phyloP scores from a whole-genome alignment of 1,140 invertebrate species.

The Drosophila sulfurigaster region DNA sequence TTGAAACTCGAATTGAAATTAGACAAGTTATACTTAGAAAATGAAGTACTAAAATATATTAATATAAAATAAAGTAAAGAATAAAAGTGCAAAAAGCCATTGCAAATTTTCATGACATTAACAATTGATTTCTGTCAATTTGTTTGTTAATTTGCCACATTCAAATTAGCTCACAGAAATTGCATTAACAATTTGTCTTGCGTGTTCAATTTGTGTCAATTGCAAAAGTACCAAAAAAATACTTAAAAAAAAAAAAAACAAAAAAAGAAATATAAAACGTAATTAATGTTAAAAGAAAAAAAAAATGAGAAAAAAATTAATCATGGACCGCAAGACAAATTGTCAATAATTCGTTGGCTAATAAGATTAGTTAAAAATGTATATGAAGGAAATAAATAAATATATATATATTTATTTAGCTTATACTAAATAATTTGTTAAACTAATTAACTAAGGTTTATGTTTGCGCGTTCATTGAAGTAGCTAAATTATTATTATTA shows the following conservation, averaged over 20 bases:
- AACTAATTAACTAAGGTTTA: constrained; percentile 71
- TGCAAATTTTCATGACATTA: constrained; percentile 61
- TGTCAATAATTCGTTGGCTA: constrained; percentile 49
- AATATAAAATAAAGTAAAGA: constrained; percentile 22
- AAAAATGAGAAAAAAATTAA: neutral
- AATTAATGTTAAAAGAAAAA: neutral
- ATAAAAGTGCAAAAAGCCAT: constrained; percentile 40
- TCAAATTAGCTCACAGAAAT: constrained; percentile 41
- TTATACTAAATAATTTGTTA: constrained; percentile 62
- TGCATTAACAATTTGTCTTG: constrained; percentile 64
- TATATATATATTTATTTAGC: constrained; percentile 56
- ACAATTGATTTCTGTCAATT: constrained; percentile 69
- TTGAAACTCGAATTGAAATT: constrained; percentile 74
- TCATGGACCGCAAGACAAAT: constrained; percentile 59
- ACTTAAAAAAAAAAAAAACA: constrained; percentile 7
- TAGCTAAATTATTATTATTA: constrained; percentile 79
- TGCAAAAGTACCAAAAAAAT: constrained; percentile 57
- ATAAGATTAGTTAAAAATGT: constrained; percentile 60
- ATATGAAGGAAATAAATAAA: constrained; percentile 51
- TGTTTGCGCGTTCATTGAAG: constrained; percentile 56
- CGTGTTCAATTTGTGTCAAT: constrained; percentile 71
- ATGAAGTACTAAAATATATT: constrained; percentile 22
- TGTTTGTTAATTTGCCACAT: constrained; percentile 57
- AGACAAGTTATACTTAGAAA: constrained; percentile 65
- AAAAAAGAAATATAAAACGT: constrained; percentile 9